Evolutionary conservation across 2,888 invertebrate species (phyloP).

Genomic region (Meliscaeva auricollis): DNA sequence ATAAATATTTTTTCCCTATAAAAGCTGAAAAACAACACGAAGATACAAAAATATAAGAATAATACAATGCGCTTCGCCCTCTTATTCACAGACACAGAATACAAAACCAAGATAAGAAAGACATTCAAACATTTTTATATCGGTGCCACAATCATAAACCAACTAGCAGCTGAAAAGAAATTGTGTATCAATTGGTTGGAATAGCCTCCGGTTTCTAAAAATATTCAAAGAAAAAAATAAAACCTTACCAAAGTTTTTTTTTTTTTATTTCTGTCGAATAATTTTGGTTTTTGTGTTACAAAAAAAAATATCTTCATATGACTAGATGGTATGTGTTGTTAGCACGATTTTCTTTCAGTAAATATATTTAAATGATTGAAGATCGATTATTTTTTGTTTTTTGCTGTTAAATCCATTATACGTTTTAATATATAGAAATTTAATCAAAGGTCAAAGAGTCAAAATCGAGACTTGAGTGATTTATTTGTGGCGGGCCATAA

Average conservation of each 20-base stretch:
- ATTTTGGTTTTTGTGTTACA: not conserved
- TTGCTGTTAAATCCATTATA: slow-evolving; percentile 41
- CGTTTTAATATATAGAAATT: slow-evolving; percentile 48
- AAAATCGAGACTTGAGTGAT: slow-evolving; percentile 53
- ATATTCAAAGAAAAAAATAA: not conserved
- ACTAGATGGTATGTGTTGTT: slow-evolving; percentile 25
- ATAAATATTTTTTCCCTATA: slow-evolving; percentile 15
- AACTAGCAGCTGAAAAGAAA: slow-evolving; percentile 46
- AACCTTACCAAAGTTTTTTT: slow-evolving; percentile 19
- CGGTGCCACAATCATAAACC: slow-evolving; percentile 61
- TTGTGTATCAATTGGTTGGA: slow-evolving; percentile 59
- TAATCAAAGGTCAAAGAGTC: slow-evolving; percentile 61
- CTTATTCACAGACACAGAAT: slow-evolving; percentile 4
- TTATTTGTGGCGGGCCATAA: slow-evolving; percentile 55
- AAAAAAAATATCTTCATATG: slow-evolving; percentile 16
- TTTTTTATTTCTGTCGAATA: slow-evolving; percentile 7
- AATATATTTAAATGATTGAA: slow-evolving; percentile 59
- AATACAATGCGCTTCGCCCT: slow-evolving; percentile 36
- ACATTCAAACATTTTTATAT: slow-evolving; percentile 64
- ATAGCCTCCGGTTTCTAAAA: slow-evolving; percentile 57
- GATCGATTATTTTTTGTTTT: slow-evolving; percentile 34
- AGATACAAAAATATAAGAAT: slow-evolving; percentile 36
- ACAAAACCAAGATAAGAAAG: slow-evolving; percentile 59
- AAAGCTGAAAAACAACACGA: slow-evolving; percentile 26
- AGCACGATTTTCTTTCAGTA: slow-evolving; percentile 60